Evolutionary conservation across 2,888 invertebrate genomes (phyloP).

Genomic region (Leucophenga maculata): DNA sequence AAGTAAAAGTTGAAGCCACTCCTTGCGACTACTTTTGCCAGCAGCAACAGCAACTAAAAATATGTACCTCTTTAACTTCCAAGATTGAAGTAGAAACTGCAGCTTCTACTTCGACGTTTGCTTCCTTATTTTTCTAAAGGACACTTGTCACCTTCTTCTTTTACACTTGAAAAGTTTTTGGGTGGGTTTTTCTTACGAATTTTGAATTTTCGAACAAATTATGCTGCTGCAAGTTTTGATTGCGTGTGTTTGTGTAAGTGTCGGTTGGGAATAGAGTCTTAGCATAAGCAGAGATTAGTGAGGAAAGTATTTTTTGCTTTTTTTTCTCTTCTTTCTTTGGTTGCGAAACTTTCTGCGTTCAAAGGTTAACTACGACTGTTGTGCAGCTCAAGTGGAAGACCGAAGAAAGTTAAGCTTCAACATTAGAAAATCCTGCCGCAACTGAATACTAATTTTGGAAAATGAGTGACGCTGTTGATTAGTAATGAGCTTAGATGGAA

Average conservation of each 20-base stretch:
- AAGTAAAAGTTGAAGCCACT: not conserved
- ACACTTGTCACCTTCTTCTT: constrained; percentile 40
- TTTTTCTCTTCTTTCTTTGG: not conserved
- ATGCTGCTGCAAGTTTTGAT: constrained; percentile 26
- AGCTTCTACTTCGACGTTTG: constrained; percentile 17
- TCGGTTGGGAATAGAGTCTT: not conserved
- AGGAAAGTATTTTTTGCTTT: not conserved
- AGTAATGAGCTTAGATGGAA: too few species aligned
- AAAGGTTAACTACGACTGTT: not conserved
- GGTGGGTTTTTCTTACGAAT: constrained; percentile 30
- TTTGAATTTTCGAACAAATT: constrained; percentile 32
- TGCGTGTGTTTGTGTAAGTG: constrained; percentile 9
- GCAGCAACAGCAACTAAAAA: not conserved
- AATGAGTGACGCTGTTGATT: too few species aligned
- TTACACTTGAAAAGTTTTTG: constrained; percentile 32
- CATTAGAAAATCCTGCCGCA: too few species aligned
- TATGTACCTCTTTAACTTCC: too few species aligned
- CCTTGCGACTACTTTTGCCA: not conserved
- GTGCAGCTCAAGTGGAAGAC: not conserved
- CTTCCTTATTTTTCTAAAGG: constrained; percentile 27
- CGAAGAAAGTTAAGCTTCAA: not conserved
- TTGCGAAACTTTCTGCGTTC: not conserved
- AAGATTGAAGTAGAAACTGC: too few species aligned
- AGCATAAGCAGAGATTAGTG: constrained; percentile 2
- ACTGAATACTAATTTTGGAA: too few species aligned